These are phyloP conservation scores for Agrypnia vestita DNA, from an alignment of 1,140 invertebrate species.

Conservation along the genomic window DNA sequence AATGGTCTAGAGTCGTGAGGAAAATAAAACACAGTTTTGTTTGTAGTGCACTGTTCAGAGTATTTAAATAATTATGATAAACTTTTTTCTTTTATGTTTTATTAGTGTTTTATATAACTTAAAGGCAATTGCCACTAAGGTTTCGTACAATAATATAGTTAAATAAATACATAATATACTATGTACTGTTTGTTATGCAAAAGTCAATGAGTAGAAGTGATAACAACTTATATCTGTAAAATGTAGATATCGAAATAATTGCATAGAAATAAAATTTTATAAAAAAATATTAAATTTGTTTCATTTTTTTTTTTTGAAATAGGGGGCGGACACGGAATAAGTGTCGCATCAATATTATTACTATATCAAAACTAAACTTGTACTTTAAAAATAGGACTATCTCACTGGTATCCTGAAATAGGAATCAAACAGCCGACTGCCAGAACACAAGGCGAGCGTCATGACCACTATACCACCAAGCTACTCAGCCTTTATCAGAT, in stretches of 20 bases:
- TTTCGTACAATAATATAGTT: slow-evolving; percentile 48
- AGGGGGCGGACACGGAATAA: too few relatives aligned
- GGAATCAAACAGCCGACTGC: too few relatives aligned
- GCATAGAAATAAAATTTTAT: slow-evolving; percentile 51
- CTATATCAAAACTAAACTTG: too few relatives aligned
- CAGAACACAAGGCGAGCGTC: too few relatives aligned
- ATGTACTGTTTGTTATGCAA: slow-evolving; percentile 46
- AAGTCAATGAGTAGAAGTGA: slow-evolving; percentile 42
- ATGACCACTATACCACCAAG: too few relatives aligned
- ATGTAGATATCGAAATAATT: slow-evolving; percentile 44
- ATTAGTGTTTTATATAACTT: background rate
- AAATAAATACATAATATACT: slow-evolving; percentile 34
- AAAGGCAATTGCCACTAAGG: slow-evolving; percentile 25
- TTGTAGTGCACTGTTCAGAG: background rate
- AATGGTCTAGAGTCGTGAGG: too few relatives aligned
- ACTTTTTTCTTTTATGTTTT: background rate
- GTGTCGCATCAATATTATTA: too few relatives aligned
- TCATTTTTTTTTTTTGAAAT: too few relatives aligned
- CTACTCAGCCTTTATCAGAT: too few relatives aligned
- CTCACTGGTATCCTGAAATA: too few relatives aligned
- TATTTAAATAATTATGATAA: background rate
- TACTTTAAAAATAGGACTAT: too few relatives aligned
- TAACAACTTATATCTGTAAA: slow-evolving; percentile 32
- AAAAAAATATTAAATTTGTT: slow-evolving; percentile 31
- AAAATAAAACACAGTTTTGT: too few relatives aligned